phyloP scores from a whole-genome alignment of 1,140 invertebrate species.

The Drosophila azteca region DNA sequence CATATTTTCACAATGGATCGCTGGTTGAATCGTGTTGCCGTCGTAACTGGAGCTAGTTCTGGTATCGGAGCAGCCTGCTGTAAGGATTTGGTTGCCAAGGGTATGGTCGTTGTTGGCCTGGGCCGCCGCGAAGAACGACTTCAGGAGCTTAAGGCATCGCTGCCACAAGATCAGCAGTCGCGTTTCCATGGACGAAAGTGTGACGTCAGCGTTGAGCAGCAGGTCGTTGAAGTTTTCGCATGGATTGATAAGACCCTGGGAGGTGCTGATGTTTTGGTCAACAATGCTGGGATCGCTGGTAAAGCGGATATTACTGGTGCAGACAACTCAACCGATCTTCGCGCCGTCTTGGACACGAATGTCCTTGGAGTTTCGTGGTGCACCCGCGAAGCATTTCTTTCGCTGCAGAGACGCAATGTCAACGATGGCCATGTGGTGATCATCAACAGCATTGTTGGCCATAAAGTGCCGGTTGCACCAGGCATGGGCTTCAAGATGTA shows the following conservation, averaged over 20 bases:
- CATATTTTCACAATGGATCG: conserved; percentile 27
- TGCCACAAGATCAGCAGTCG: conserved; percentile 33
- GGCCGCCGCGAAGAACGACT: conserved; percentile 87
- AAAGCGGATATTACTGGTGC: conserved; percentile 84
- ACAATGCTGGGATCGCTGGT: conserved; percentile 86
- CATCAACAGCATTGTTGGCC: conserved; percentile 61
- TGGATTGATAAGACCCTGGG: conserved; percentile 86
- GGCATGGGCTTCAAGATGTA: conserved; percentile 86
- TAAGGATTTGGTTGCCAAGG: conserved; percentile 83
- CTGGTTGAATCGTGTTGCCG: conserved; percentile 71
- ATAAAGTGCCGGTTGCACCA: too few species aligned
- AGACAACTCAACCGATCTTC: conserved; percentile 53
- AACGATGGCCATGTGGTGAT: conserved; percentile 88
- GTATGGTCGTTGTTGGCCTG: conserved; percentile 87
- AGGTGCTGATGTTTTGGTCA: conserved; percentile 88
- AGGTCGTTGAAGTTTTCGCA: conserved; percentile 87
- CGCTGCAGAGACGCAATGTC: conserved; percentile 85
- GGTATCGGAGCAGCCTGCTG: conserved; percentile 85
- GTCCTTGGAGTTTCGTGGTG: conserved; percentile 85
- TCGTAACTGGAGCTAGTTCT: conserved; percentile 83
- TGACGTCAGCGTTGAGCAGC: conserved; percentile 87
- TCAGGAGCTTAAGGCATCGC: conserved; percentile 78
- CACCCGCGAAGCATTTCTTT: conserved; percentile 85
- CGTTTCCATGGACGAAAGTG: conserved; percentile 69
- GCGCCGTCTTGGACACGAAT: conserved; percentile 83